Conservation (phyloP, 1,140 invertebrate genomes). For the Hermetia illucens region DNA sequence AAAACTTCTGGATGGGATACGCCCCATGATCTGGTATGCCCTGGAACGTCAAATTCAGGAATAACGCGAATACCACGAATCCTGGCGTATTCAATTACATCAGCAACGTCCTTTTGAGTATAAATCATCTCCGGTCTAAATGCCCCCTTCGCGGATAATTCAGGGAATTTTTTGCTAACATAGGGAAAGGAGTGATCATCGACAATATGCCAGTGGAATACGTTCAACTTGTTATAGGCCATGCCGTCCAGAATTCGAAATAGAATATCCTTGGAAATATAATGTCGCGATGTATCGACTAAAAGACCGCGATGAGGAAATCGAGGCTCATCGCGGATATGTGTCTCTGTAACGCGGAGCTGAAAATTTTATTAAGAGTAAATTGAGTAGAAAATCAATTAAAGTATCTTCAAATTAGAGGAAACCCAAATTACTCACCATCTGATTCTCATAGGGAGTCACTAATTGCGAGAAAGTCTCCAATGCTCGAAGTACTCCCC, state of each 20-base stretch:
- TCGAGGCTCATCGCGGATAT: conserved; percentile 53
- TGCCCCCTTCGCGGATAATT: conserved; percentile 53
- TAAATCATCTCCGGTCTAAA: conserved; percentile 59
- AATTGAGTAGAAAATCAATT: conserved; percentile 1
- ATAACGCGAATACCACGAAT: conserved; percentile 74
- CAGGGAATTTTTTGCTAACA: conserved; percentile 57
- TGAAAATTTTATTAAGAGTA: conserved; percentile 32
- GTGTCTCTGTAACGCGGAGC: conserved; percentile 36
- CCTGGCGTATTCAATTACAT: conserved; percentile 63
- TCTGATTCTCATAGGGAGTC: conserved; percentile 25
- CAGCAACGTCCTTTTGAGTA: conserved; percentile 42
- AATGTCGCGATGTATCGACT: conserved; percentile 75
- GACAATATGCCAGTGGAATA: conserved; percentile 89
- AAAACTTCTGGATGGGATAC: conserved; percentile 52
- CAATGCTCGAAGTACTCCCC: conserved; percentile 63
- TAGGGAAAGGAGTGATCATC: conserved; percentile 83
- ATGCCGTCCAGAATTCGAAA: conserved; percentile 59
- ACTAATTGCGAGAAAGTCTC: conserved; percentile 59
- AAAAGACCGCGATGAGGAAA: conserved; percentile 64
- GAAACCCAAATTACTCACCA: conserved; percentile 22
- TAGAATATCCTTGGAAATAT: conserved; percentile 48
- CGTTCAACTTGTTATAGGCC: conserved; percentile 81
- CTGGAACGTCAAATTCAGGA: conserved; percentile 88
- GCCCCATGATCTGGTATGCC: conserved; percentile 74
- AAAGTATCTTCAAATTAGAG: conserved; percentile 1